These are phyloP conservation scores for Sebastes schlegelii DNA, from an alignment of 2,113 vertebrate genomes.

Conservation along the genomic window DNA sequence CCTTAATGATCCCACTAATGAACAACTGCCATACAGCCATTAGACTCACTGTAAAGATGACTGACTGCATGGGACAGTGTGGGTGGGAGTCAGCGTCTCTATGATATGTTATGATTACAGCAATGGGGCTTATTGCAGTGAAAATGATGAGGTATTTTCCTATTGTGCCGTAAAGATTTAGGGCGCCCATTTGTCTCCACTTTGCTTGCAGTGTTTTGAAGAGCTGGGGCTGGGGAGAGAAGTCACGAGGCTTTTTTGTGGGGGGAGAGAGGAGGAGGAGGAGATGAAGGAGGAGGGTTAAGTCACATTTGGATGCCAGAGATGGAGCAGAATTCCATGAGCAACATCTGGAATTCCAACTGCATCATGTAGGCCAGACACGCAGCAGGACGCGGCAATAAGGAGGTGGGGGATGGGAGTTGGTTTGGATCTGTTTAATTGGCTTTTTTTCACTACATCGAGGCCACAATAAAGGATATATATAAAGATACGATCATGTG, in stretches of 20 bases:
- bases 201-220: constrained; percentile 62
- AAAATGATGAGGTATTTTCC: constrained; percentile 68
- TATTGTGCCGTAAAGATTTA: constrained; percentile 58
- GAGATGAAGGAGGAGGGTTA: constrained; percentile 55
- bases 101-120: constrained; percentile 64
- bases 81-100: constrained; percentile 13
- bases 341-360: constrained; percentile 86
- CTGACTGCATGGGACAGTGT: constrained; percentile 7
- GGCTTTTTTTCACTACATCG: not conserved
- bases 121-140: constrained; percentile 31
- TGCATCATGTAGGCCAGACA: constrained; percentile 73
- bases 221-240: constrained; percentile 28
- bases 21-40: constrained; percentile 39
- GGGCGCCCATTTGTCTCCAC: constrained; percentile 64
- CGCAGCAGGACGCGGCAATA: constrained; percentile 52
- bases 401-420: constrained; percentile 49
- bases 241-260: constrained; percentile 74
- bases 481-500: not conserved
- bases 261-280: constrained; percentile 13
- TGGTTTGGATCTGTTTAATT: constrained; percentile 23
- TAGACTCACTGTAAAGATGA: constrained; percentile 23
- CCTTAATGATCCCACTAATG: constrained; percentile 58
- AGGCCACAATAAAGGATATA: not conserved
- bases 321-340: constrained; percentile 82
- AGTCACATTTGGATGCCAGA: constrained; percentile 79